Base-by-base conservation (phyloP, 2,888 invertebrate species). In the Oscheius sp. region DNA sequence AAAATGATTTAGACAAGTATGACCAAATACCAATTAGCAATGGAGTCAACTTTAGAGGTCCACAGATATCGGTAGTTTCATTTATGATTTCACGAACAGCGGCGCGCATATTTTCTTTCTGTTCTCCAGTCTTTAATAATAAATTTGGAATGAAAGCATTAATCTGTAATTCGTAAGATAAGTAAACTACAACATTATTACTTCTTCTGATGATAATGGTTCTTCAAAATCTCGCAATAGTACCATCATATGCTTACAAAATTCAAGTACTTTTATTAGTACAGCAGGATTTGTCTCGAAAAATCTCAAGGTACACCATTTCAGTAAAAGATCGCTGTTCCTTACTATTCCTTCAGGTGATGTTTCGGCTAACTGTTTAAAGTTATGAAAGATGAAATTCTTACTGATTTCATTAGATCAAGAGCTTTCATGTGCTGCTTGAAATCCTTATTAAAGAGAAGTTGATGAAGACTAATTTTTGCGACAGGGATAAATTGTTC, bases 221-320 rank as follows among this genome's bases (percentile, higher is more conserved):
- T 86, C 86, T 51, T 92, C 91, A 32, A 95, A 89, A 86, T 91
- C 90, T 73, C 90, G 90, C 87, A 97, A 95, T 68, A 80, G 45
- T 5, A 61, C 65, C 1, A 71, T 54, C 2, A 78, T 49, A 8
- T 75, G 62, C 17, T 44, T 24, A 24, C 26, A 45, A 14, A 57
- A 30, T 26, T 41, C 44, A 30, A 57, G 20, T 5, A 93, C 94
- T 89, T 94, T 95, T 80, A 96, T 90, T 70, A 97, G 90, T 38
- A 97, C 96, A 17, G 95, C 94, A 9, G 97, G 96, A 89, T 98
- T 98, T 26, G 97, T 98, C 88, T 98, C 97, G 85, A 95, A 97
- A 89, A 98, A 98, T 70, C 97, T 90, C 51, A 98, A 88, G 0
- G 96, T 95, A 80, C 95, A 87, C 97, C 97, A 98, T 87, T 95